Evolutionary conservation across 2,888 invertebrate genomes (phyloP).

Genomic region (Empis livida): DNA sequence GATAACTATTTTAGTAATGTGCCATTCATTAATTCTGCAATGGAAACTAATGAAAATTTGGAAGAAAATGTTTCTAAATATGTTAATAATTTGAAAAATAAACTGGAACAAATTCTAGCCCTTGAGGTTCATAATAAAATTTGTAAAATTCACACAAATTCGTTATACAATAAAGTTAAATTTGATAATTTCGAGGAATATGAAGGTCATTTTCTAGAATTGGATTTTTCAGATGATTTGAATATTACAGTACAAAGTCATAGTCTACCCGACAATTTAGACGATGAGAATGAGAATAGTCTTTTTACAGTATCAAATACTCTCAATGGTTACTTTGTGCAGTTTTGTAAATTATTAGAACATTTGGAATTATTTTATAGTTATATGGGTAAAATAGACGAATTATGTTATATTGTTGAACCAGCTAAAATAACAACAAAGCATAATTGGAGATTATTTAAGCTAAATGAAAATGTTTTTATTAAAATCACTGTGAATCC

Average conservation of each 20-base stretch:
- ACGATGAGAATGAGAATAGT: slow-evolving; percentile 11
- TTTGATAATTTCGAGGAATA: slow-evolving; percentile 22
- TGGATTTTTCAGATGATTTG: slow-evolving; percentile 16
- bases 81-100: neutral
- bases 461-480: slow-evolving; percentile 27
- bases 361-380: slow-evolving; percentile 28
- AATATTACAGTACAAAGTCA: slow-evolving; percentile 16
- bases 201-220: slow-evolving; percentile 24
- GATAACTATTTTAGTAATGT: too few species aligned
- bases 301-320: slow-evolving; percentile 15
- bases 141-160: slow-evolving; percentile 17
- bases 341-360: slow-evolving; percentile 22
- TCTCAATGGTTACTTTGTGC: slow-evolving; percentile 13
- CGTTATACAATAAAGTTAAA: slow-evolving; percentile 16
- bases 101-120: neutral
- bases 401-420: slow-evolving; percentile 31
- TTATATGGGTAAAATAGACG: slow-evolving; percentile 26
- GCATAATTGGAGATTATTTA: slow-evolving; percentile 26
- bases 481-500: slow-evolving; percentile 30
- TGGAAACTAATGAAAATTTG: too few species aligned
- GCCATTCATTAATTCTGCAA: too few species aligned
- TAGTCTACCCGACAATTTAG: slow-evolving; percentile 26
- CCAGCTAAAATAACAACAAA: slow-evolving; percentile 24
- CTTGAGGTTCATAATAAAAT: neutral
- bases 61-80: too few species aligned